These are phyloP conservation scores for Conus ventricosus DNA, from an alignment of 1,140 invertebrate genomes.

Conservation along the genomic window DNA sequence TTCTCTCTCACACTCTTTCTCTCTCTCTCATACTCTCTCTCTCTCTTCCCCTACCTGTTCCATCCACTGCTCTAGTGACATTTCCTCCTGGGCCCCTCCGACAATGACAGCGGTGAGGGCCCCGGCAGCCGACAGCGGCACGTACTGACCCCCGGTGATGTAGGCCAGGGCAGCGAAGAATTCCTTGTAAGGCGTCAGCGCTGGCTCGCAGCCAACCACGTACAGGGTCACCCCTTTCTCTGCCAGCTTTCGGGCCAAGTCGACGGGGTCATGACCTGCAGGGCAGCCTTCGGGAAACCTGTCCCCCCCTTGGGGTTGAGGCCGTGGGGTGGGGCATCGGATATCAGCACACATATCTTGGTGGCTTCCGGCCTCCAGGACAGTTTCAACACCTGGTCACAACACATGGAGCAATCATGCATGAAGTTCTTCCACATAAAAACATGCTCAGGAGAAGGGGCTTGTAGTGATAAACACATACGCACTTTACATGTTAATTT, in stretches of 20 bases:
- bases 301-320: slow-evolving; percentile 45
- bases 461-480: too few relatives aligned
- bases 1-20: too few relatives aligned
- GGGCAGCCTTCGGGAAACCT: slow-evolving; percentile 58
- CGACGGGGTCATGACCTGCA: slow-evolving; percentile 62
- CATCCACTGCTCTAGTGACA: slow-evolving; percentile 66
- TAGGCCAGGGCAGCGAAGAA: slow-evolving; percentile 67
- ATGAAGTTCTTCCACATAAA: too few relatives aligned
- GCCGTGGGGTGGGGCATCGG: slow-evolving; percentile 69
- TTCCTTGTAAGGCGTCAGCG: slow-evolving; percentile 65
- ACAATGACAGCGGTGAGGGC: slow-evolving; percentile 61
- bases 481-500: too few relatives aligned
- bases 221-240: slow-evolving; percentile 67
- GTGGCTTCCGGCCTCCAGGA: slow-evolving; percentile 63
- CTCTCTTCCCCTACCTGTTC: slow-evolving; percentile 48
- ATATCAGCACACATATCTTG: slow-evolving; percentile 67
- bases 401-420: not conserved
- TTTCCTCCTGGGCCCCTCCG: slow-evolving; percentile 67
- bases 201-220: slow-evolving; percentile 65
- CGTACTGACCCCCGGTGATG: slow-evolving; percentile 69
- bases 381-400: slow-evolving; percentile 54
- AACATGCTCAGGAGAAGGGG: too few relatives aligned
- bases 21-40: not conserved
- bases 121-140: slow-evolving; percentile 59
- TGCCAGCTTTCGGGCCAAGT: slow-evolving; percentile 55